phyloP scores from a whole-genome alignment of 2,888 invertebrate genomes.

The Pimpla rufipes region DNA sequence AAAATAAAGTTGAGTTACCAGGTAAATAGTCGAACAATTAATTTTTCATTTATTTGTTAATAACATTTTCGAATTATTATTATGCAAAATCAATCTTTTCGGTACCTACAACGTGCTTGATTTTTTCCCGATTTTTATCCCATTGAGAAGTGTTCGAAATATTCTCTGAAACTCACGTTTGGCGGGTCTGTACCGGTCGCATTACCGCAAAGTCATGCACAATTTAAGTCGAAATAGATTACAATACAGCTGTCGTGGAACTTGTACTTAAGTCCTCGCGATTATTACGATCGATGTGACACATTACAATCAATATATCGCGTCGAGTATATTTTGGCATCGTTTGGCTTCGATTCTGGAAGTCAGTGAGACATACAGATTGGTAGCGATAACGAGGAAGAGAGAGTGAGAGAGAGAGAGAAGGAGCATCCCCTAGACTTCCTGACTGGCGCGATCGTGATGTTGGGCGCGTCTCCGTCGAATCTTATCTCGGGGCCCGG shows the following conservation, averaged over 20 bases:
- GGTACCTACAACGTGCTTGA: too few species aligned
- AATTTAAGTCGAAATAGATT: background rate
- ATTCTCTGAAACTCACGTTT: too few species aligned
- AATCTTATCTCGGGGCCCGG: constrained; percentile 31
- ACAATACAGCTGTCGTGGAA: background rate
- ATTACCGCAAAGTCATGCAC: background rate
- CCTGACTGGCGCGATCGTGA: constrained; percentile 31
- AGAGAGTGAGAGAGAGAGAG: background rate
- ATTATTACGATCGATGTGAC: too few species aligned
- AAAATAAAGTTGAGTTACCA: too few species aligned
- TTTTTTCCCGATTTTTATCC: too few species aligned
- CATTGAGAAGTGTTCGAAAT: too few species aligned
- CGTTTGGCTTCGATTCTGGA: background rate
- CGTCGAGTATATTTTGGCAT: constrained; percentile 17
- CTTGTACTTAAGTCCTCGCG: constrained; percentile 4
- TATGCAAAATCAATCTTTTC: too few species aligned
- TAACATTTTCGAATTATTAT: too few species aligned
- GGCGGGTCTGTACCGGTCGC: background rate
- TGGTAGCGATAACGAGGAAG: background rate
- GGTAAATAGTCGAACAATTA: too few species aligned
- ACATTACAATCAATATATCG: too few species aligned
- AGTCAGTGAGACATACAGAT: background rate
- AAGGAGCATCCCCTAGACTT: constrained; percentile 32
- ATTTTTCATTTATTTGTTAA: too few species aligned
- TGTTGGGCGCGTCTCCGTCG: constrained; percentile 32